Evolutionary conservation across 2,888 invertebrate species (phyloP).

Genomic region (Nesidiocoris tenuis): DNA sequence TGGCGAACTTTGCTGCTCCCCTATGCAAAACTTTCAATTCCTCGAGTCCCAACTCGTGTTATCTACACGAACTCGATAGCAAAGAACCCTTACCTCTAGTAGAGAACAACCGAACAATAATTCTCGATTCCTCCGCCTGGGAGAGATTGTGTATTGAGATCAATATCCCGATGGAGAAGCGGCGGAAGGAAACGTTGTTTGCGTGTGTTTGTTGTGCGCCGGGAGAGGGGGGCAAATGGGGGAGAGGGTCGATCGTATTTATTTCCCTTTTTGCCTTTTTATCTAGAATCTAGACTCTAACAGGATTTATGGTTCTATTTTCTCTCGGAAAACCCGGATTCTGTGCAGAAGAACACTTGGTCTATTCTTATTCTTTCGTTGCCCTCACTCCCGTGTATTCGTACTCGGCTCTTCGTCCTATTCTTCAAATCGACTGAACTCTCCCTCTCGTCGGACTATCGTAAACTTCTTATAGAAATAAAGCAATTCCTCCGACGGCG

Average conservation of each 20-base stretch:
- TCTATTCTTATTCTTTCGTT: neutral
- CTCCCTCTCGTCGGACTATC: no score
- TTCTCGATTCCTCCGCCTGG: constrained; percentile 25
- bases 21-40: neutral
- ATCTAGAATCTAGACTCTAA: constrained; percentile 35
- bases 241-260: constrained; percentile 24
- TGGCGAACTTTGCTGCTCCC: no score
- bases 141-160: constrained; percentile 34
- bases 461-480: constrained; percentile 32
- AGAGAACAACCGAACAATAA: constrained; percentile 28
- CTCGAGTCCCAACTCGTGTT: neutral
- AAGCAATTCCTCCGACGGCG: constrained; percentile 1
- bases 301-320: constrained; percentile 44
- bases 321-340: constrained; percentile 17
- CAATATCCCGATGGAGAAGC: constrained; percentile 19
- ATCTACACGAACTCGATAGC: constrained; percentile 1
- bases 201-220: constrained; percentile 11
- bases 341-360: neutral
- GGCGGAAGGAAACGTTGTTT: constrained; percentile 3
- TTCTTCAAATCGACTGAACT: neutral
- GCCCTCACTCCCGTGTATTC: neutral
- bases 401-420: neutral
- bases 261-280: constrained; percentile 35
- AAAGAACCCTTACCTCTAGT: constrained; percentile 1
- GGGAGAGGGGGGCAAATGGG: neutral